Evolutionary conservation across 2,888 invertebrate genomes (phyloP), one percentile per base, ranked within the genome.

Genomic region (Drosophila kuntzei): DNA sequence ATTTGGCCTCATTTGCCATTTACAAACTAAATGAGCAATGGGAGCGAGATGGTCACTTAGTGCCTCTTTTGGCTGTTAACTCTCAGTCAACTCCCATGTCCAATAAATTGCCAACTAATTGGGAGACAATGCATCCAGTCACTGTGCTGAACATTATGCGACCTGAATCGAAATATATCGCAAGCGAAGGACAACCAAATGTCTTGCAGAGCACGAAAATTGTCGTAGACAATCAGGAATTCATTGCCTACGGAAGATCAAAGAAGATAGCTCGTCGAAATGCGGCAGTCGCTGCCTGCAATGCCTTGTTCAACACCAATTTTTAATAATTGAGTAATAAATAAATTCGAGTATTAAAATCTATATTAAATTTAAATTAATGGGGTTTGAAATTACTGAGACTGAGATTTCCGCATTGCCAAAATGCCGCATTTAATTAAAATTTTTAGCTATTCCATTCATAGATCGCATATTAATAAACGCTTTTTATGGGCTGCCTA

Each of bases 401-500:
- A 46, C 12, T 11, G 16, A 39, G 6, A 46, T 32, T 39, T 77
- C 49, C 73, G 62, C 68, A 72, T 68, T 68, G 53, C 43, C 53
- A 18, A 60, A 72, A 77, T 68, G 43, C 41, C 59, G 32, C 46
- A 29, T 14, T 59, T 47, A 54, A 71, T 66, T 46, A 43, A 47
- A 55, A 14, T 54, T 61, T 62, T 37, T 8, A 8, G 44, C 18
- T 16, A 29, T 47, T 37, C 18, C 59, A 53, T 59, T 60, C 44
- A 64, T 43, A 74, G 39, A 58, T 55, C 47, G 64, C 34, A 50
- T 51, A 82, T 71, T 71, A 82, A 82, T 68, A 67, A 68, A 34
- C 57, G 47, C 50, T 32, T 57, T 78, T 78, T 68, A 79, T 72
- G 72, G 37, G 18, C 59, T 60, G 67, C 36, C 55, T 37, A 55